Percentiles rank a stretch among this genome's conserved stretches.
phyloP scores from a whole-genome alignment of 2,113 vertebrate genomes.

The Podarcis raffonei region DNA sequence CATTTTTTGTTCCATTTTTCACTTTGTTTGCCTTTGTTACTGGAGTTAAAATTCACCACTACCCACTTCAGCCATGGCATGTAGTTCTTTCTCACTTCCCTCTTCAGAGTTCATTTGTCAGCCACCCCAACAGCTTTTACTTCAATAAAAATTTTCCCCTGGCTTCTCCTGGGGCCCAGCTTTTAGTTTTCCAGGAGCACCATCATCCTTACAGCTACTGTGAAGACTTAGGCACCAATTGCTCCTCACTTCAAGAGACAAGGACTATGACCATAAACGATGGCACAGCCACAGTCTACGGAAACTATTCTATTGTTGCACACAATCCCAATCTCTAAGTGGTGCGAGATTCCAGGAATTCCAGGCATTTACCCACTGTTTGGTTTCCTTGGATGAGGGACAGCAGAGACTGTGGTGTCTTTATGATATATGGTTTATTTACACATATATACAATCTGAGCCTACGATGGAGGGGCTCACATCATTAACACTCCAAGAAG shows the following conservation, averaged over 20 bases:
- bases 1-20: neutral
- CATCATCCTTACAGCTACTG: neutral
- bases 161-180: neutral
- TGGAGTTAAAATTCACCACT: neutral
- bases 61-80: neutral
- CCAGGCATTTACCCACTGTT: too few species aligned
- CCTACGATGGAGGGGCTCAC: too few species aligned
- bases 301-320: neutral
- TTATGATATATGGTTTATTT: too few species aligned
- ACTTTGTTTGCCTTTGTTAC: neutral
- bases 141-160: neutral
- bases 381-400: too few species aligned
- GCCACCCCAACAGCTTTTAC: neutral
- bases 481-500: too few species aligned
- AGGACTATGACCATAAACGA: neutral
- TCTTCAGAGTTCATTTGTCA: neutral
- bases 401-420: too few species aligned
- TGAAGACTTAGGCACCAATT: neutral
- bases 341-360: too few species aligned
- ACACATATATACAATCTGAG: too few species aligned
- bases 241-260: neutral
- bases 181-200: neutral
- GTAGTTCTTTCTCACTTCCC: neutral
- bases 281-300: neutral
- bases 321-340: too few species aligned